A percentile compares a stretch with the other conserved stretches of the same genome.
Evolutionary conservation across 92 coral and sea anemone genomes (phyloP).

Genomic region (Montipora capitata): DNA sequence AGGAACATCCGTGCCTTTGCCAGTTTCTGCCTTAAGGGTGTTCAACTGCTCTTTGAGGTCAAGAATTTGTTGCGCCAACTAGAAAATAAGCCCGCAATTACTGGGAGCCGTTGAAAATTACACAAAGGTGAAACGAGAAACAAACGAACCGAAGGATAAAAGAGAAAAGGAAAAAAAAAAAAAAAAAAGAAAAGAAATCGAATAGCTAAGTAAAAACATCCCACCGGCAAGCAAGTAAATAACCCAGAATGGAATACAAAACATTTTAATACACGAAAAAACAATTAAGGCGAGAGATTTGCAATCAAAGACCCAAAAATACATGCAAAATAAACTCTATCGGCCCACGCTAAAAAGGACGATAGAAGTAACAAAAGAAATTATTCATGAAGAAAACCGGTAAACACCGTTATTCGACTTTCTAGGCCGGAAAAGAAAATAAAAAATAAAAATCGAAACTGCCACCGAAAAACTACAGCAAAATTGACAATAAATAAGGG

Average conservation of each 20-base stretch:
- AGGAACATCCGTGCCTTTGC: constrained; percentile 18
- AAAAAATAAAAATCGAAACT: constrained; percentile 1
- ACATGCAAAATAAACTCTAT: not conserved
- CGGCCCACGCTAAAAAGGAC: not conserved
- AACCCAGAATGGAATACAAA: not conserved
- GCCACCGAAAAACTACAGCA: not conserved
- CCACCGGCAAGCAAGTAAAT: no score
- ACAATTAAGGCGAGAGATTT: not conserved
- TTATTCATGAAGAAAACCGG: not conserved
- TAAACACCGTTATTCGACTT: not conserved
- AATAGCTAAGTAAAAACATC: no score
- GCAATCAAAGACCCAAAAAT: not conserved
- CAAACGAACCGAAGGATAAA: not conserved
- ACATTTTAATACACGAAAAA: not conserved
- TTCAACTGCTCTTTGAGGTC: constrained; percentile 24
- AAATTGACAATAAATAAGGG: not conserved
- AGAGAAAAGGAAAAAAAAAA: not conserved
- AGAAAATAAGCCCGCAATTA: constrained; percentile 3
- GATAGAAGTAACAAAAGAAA: not conserved
- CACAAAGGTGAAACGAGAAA: not conserved
- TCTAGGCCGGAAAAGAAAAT: not conserved
- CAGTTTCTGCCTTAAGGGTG: constrained; percentile 26
- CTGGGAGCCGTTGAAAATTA: not conserved
- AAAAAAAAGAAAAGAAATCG: not conserved
- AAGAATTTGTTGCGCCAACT: constrained; percentile 24